Base-by-base conservation (phyloP, 2,888 invertebrate genomes). In the Microdon myrmicae region DNA sequence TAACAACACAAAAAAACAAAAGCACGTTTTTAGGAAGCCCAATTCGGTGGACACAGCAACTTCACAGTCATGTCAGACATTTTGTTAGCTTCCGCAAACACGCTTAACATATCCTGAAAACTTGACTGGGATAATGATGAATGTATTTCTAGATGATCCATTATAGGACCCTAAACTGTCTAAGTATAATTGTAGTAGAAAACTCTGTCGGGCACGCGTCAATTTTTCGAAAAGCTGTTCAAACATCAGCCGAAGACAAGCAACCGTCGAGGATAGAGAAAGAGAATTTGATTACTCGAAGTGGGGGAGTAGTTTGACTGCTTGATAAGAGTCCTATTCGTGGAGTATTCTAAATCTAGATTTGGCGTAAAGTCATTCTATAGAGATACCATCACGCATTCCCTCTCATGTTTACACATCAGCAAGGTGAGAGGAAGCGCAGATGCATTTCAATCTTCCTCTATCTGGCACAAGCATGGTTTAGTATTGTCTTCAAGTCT, bases 371-470 rank as follows among this genome's bases (percentile, higher is more conserved):
- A 39, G 9, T 31, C 6, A 34, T 31, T 32, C 14, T 28, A 31
- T 13, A 20, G 35, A 22, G 55, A 31, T 31, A 48, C 26, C 25
- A 23, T 12, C 41, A 34, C 39, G 39, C 44, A 41, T 43, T 45
- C 41, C 58, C 51, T 58, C 9, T 31, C 35, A 47, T 64, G 53
- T 64, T 64, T 58, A 64, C 64, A 47, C 58, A 58, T 37, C 23
- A 10, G 23, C 45, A 64, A 51, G 64, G 58, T 58, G 60, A 55
- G 37, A 56, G 17, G 17, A 22, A 37, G 32, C 35, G 56, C 64
- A 64, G 58, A 64, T 64, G 64, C 58, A 32, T 13, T 13, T 7
- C 23, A 31, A 47, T 51, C 58, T 64, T 56, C 37, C 23, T 28
- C 9, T 8, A 41, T 23, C 28, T 22, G 34, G 29, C 44, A 14